Conservation (phyloP, 2,113 vertebrate genomes). For the Anser cygnoides region DNA sequence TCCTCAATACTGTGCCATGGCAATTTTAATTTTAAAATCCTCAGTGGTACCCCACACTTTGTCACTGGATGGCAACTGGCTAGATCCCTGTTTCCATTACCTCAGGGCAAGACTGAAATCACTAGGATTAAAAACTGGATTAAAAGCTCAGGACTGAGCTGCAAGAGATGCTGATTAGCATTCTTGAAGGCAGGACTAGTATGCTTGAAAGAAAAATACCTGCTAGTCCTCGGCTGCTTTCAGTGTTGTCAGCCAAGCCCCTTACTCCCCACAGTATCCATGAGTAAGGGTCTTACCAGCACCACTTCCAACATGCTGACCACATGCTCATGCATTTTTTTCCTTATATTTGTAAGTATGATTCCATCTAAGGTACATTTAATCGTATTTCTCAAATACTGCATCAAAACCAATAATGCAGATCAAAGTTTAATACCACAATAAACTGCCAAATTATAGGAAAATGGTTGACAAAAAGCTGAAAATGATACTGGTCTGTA, state of each 20-base stretch:
- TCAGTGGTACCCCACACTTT: not conserved
- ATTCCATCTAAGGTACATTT: not conserved
- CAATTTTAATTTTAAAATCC: not conserved
- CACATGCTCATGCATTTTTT: not conserved
- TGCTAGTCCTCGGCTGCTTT: not conserved
- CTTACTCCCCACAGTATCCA: not conserved
- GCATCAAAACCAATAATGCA: not conserved
- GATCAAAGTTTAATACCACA: not conserved
- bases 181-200: not conserved
- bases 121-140: constrained; percentile 27
- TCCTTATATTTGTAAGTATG: not conserved
- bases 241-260: not conserved
- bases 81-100: constrained; percentile 1
- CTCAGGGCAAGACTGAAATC: constrained; percentile 10
- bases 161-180: constrained; percentile 8
- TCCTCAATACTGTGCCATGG: not conserved
- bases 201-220: not conserved
- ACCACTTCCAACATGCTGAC: not conserved
- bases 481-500: not conserved
- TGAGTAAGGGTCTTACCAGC: not conserved
- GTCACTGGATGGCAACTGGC: not conserved
- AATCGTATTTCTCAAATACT: not conserved
- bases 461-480: not conserved
- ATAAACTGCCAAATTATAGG: not conserved
- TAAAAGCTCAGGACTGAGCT: constrained; percentile 52